Evolutionary conservation across 1,140 invertebrate species (phyloP).

Genomic region (Stratiolaelaps scimitus): DNA sequence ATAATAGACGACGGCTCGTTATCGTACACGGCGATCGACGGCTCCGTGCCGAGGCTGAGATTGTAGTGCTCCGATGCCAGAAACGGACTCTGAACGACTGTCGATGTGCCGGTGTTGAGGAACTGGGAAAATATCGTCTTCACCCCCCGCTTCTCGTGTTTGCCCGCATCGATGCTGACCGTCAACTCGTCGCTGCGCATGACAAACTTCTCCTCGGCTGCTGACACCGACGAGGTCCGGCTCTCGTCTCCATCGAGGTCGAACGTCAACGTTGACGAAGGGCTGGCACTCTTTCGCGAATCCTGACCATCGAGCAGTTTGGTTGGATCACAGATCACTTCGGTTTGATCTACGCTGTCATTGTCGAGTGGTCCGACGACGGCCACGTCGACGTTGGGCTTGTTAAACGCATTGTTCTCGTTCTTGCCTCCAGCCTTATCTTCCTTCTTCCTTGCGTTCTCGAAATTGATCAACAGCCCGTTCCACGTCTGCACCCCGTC

Average conservation of each 20-base stretch:
- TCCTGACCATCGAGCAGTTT: slow-evolving; percentile 14
- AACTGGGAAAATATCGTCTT: slow-evolving; percentile 57
- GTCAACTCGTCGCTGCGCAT: slow-evolving; percentile 20
- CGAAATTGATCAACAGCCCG: slow-evolving; percentile 31
- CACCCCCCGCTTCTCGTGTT: slow-evolving; percentile 44
- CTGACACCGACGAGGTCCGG: background rate
- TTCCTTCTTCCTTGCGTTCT: slow-evolving; percentile 45
- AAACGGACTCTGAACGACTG: slow-evolving; percentile 49
- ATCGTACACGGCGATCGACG: slow-evolving; percentile 64
- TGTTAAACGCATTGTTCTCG: background rate
- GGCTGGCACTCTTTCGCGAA: background rate
- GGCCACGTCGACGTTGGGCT: background rate
- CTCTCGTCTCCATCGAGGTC: background rate
- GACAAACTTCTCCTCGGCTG: background rate
- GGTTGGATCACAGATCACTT: slow-evolving; percentile 22
- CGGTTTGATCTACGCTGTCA: slow-evolving; percentile 18
- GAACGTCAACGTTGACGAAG: background rate
- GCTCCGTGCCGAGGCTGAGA: slow-evolving; percentile 43
- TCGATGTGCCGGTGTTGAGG: slow-evolving; percentile 46
- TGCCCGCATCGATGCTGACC: slow-evolving; percentile 4
- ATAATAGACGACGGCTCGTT: slow-evolving; percentile 77
- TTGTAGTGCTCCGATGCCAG: slow-evolving; percentile 49
- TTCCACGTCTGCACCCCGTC: slow-evolving; percentile 57
- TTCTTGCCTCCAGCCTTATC: slow-evolving; percentile 36
- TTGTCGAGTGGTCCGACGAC: slow-evolving; percentile 8